phyloP scores from a whole-genome alignment of 2,113 vertebrate species.

The Eretmochelys imbricata region DNA sequence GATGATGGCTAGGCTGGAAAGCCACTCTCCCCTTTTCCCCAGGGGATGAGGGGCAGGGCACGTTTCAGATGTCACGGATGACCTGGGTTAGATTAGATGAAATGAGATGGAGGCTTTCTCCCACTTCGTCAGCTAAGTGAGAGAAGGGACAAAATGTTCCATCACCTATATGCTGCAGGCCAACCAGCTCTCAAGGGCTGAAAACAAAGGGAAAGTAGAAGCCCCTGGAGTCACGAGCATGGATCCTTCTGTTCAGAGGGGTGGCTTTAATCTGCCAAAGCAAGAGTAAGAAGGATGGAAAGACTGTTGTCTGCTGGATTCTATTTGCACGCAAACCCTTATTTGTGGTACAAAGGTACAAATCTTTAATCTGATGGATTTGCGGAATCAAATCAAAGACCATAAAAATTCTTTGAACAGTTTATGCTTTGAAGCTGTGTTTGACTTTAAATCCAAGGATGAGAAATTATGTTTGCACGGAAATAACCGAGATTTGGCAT shows the following conservation, averaged over 20 bases:
- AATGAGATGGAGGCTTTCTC: neutral
- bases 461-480: neutral
- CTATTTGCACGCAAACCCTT: neutral
- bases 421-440: neutral
- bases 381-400: neutral
- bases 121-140: neutral
- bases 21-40: neutral
- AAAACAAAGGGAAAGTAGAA: neutral
- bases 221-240: neutral
- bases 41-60: neutral
- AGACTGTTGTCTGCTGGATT: no score
- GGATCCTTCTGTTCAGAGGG: neutral
- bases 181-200: neutral
- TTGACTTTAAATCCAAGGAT: neutral
- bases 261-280: neutral
- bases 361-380: rapidly evolving
- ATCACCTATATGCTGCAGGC: neutral
- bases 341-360: rapidly evolving
- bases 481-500: neutral
- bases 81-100: neutral
- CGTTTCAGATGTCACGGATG: neutral
- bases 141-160: neutral
- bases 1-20: neutral
- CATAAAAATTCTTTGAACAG: neutral
- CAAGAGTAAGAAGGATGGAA: neutral